Percentiles rank a stretch among this genome's conserved stretches.
These are phyloP conservation scores for Zaprionus inermis DNA, from an alignment of 1,140 invertebrate genomes.

Conservation along the genomic window DNA sequence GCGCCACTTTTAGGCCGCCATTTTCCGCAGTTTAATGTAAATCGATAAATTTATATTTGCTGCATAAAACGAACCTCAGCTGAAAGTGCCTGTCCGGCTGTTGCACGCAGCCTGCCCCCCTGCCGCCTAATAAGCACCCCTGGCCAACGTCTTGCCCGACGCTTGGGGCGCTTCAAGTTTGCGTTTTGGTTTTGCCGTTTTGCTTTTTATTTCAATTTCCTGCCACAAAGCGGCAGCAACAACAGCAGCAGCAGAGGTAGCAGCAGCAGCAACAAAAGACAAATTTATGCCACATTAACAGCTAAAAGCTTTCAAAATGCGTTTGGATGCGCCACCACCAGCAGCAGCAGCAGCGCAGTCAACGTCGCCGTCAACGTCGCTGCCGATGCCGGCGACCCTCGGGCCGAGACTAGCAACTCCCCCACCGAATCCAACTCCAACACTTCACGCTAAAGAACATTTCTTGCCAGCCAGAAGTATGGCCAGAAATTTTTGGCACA, in stretches of 20 bases:
- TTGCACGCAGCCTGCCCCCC: constrained; percentile 16
- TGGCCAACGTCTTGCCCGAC: constrained; percentile 25
- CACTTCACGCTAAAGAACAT: neutral
- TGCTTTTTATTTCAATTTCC: constrained; percentile 79
- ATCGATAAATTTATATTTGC: constrained; percentile 69
- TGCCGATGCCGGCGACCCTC: constrained; percentile 33
- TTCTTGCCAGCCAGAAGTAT: constrained; percentile 27
- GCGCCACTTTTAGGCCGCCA: neutral
- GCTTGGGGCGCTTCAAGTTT: constrained; percentile 66
- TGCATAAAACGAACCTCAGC: constrained; percentile 46
- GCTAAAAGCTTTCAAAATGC: constrained; percentile 82
- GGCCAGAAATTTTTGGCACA: constrained; percentile 46
- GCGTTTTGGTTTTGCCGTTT: constrained; percentile 47
- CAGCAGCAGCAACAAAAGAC: constrained; percentile 68
- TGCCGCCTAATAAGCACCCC: neutral
- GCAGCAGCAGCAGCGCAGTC: constrained; percentile 6
- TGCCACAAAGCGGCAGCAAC: constrained; percentile 55
- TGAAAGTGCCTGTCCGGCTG: constrained; percentile 56
- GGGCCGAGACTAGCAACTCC: constrained; percentile 19
- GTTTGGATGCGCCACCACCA: constrained; percentile 64
- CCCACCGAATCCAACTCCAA: neutral
- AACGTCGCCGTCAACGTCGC: neutral
- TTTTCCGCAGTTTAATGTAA: constrained; percentile 49
- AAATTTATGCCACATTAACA: constrained; percentile 82
- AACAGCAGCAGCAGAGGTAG: constrained; percentile 9